Evolutionary conservation across 2,113 vertebrate species (phyloP).

Genomic region (Eolophus roseicapilla): DNA sequence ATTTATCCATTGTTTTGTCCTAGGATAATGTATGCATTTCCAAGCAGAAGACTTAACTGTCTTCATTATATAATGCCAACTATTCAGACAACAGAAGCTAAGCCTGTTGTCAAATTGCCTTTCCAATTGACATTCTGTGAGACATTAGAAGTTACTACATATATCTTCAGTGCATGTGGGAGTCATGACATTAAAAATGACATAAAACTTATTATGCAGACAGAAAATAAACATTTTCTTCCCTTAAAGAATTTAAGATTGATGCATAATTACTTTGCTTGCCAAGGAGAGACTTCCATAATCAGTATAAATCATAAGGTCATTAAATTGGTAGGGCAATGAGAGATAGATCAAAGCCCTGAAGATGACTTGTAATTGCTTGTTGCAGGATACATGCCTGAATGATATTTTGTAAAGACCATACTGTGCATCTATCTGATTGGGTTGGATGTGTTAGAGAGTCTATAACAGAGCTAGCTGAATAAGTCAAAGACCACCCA

Average conservation of each 20-base stretch:
- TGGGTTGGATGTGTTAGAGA: constrained; percentile 20
- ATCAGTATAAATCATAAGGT: constrained; percentile 57
- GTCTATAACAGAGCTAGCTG: constrained; percentile 1
- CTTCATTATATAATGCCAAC: constrained; percentile 35
- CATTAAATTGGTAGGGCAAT: constrained; percentile 49
- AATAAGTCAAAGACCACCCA: constrained; percentile 66
- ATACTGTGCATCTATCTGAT: constrained; percentile 27
- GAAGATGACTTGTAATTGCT: constrained; percentile 52
- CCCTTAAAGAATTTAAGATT: constrained; percentile 49
- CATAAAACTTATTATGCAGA: constrained; percentile 52
- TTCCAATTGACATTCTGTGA: constrained; percentile 26
- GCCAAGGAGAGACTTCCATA: constrained; percentile 34
- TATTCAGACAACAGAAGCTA: constrained; percentile 37
- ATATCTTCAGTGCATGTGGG: constrained; percentile 47
- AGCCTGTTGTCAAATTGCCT: constrained; percentile 20
- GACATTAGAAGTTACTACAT: constrained; percentile 23
- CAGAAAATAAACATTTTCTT: constrained; percentile 71
- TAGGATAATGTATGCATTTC: background rate
- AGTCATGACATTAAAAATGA: constrained; percentile 64
- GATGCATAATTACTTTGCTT: constrained; percentile 56
- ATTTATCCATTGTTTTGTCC: background rate
- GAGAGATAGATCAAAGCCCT: constrained; percentile 53
- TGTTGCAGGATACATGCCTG: constrained; percentile 31
- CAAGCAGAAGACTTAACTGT: background rate
- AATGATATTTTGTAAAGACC: constrained; percentile 51